Base-by-base conservation (phyloP, 2,797 vertebrate species). In the Notolepis coatsorum region DNA sequence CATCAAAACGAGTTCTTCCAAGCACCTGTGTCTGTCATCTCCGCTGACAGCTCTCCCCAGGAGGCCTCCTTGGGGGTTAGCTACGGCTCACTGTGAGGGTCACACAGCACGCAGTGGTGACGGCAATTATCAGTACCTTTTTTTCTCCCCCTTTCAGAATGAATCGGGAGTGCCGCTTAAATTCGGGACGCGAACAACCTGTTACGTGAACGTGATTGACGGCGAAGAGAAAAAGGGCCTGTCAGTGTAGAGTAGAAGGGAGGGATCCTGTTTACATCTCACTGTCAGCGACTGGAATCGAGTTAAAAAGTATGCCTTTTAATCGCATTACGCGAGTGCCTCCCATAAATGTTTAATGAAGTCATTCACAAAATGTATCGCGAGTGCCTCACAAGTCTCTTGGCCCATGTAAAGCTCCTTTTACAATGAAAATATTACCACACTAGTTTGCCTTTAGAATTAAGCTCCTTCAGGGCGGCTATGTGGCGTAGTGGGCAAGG, bases 1-100 rank as follows among this genome's bases (percentile, higher is more conserved):
- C 59, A 73, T 81, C 80, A 69, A 80, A 82, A 77, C 57, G 53
- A 68, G 53, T 79, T 54, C 30, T 60, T 30, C 53, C 73, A 54
- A 77, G 59, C 65, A 72, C 55, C 42, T 66, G 20, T 62, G 71
- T 79, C 75, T 68, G 53, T 86, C 76, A 84, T 71, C 49, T 10
- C 42, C 50, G 42, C 33, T 83, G 82, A 84, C 81, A 75, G 73
- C 65, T 82, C 79, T 73, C 68, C 38, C 68, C 66, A 37, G 51
- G 77, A 60, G 42, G 58, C 65, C 76, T 63, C 60, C 30, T n/a
- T 60, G 60, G 61, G 57, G 65, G 75, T 83, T 77, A 82, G 57
- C 72, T 84, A 53, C 58, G 51, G 45, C 66, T 59, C 46, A 17
- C 51, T 64, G 70, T 69, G 59, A 69, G 72, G 68, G 71, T 84